Evolutionary conservation across 2,113 vertebrate genomes (phyloP).

Genomic region (Barnardius zonarius): DNA sequence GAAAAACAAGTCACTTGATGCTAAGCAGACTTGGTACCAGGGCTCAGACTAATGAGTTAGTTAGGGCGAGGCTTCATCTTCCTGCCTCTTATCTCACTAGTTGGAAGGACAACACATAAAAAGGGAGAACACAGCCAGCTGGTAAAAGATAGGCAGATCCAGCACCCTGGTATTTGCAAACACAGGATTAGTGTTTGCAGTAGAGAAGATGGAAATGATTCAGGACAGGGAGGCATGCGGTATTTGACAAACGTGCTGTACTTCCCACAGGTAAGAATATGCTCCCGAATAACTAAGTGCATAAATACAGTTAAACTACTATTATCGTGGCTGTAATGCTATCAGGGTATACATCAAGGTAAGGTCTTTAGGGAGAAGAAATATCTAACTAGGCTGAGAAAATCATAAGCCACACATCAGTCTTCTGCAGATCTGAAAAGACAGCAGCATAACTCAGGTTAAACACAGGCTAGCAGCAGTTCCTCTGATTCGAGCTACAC

Average conservation of each 20-base stretch:
- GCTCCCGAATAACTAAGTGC: not conserved
- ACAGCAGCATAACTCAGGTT: not conserved
- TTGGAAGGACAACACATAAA: conserved; percentile 21
- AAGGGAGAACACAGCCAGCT: not conserved
- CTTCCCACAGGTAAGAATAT: not conserved
- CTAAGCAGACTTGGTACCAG: conserved; percentile 61
- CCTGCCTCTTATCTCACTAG: conserved; percentile 60
- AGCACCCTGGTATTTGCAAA: not conserved
- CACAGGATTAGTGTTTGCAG: accelerated
- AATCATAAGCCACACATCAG: not conserved
- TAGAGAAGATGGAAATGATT: not conserved
- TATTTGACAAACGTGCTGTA: not conserved
- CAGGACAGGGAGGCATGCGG: accelerated
- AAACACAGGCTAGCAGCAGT: not conserved
- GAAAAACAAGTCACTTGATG: conserved; percentile 67
- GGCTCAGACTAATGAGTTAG: conserved; percentile 48
- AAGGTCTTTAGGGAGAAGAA: not conserved
- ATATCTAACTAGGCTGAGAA: not conserved
- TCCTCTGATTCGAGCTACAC: not conserved
- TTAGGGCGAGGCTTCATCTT: conserved; percentile 9
- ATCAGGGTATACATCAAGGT: not conserved
- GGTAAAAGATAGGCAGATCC: not conserved
- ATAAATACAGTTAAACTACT: not conserved
- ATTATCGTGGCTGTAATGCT: not conserved
- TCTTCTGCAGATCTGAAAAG: not conserved